Evolutionary conservation across 2,888 invertebrate species (phyloP).

Genomic region (Drosophila yooni): DNA sequence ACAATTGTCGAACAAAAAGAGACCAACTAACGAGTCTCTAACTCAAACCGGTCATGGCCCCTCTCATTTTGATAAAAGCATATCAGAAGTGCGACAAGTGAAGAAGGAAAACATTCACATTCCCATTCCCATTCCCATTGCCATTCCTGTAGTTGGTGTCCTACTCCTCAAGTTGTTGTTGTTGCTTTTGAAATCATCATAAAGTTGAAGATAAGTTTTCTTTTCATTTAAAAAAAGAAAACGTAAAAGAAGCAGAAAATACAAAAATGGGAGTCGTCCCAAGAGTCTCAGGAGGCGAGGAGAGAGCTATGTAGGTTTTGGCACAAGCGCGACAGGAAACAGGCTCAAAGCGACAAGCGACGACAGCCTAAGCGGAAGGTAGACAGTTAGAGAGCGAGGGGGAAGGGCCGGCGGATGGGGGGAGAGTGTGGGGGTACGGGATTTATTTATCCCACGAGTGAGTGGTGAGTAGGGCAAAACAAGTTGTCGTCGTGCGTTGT

Average conservation of each 20-base stretch:
- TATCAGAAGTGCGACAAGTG: conserved; percentile 58
- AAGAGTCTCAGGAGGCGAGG: conserved; percentile 36
- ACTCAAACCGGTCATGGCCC: neutral
- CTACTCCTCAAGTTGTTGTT: conserved; percentile 49
- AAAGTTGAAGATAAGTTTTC: conserved; percentile 81
- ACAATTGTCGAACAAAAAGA: neutral
- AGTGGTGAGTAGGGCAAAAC: conserved; percentile 47
- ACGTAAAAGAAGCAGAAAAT: conserved; percentile 10
- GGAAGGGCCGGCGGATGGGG: neutral
- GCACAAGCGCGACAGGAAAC: conserved; percentile 66
- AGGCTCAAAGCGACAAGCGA: conserved; percentile 62
- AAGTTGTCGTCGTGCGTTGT: conserved; percentile 37
- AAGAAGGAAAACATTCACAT: conserved; percentile 65
- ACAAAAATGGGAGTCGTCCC: conserved; percentile 55
- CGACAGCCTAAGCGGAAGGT: conserved; percentile 21
- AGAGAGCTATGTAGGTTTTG: conserved; percentile 29
- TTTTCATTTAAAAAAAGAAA: conserved; percentile 70
- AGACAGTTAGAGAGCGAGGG: neutral
- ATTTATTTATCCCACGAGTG: neutral
- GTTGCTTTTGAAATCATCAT: conserved; percentile 78
- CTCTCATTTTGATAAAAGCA: neutral
- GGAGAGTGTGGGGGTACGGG: neutral
- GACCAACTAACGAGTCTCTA: neutral
- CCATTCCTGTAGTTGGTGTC: conserved; percentile 15
- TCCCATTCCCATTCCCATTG: conserved; percentile 24